Conservation (phyloP, 35 echinoderm and acorn worm species). For the Amphiura filiformis region DNA sequence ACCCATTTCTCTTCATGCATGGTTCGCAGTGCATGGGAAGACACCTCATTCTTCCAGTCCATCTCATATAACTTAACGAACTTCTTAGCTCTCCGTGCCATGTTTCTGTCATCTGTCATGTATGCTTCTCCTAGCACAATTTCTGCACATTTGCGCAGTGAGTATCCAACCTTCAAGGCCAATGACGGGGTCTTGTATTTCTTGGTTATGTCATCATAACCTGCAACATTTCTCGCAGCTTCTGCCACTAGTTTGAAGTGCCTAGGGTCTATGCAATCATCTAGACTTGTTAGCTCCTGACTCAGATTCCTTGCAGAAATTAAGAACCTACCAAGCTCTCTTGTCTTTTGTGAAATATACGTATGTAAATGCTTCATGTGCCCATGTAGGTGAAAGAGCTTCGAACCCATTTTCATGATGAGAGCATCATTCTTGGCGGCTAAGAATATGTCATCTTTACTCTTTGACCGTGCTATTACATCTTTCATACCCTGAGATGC, state of each 20-base stretch:
- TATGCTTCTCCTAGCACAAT: constrained; percentile 28
- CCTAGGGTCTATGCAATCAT: constrained; percentile 9
- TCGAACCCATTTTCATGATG: too few relatives aligned
- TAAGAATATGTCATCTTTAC: too few relatives aligned
- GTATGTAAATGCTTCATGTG: constrained; percentile 13
- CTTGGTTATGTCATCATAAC: constrained; percentile 57
- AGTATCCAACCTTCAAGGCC: constrained; percentile 47
- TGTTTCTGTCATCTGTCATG: constrained; percentile 1
- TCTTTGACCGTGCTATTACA: too few relatives aligned
- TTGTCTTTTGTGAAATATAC: constrained; percentile 23
- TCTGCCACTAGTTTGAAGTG: constrained; percentile 19
- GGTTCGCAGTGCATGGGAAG: constrained; percentile 48
- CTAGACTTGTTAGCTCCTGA: constrained; percentile 8
- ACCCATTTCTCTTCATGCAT: constrained; percentile 48
- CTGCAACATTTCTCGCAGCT: constrained; percentile 26
- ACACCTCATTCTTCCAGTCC: constrained; percentile 54
- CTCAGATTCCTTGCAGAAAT: background rate
- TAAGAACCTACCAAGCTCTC: constrained; percentile 41
- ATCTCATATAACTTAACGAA: constrained; percentile 32
- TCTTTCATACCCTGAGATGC: too few relatives aligned
- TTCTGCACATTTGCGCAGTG: constrained; percentile 27
- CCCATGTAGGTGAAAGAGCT: constrained; percentile 9
- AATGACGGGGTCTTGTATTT: constrained; percentile 15
- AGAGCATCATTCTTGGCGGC: too few relatives aligned
- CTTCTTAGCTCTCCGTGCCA: background rate